Evolutionary conservation across 2,888 invertebrate species (phyloP).

Genomic region (Platerodrilus igneus): DNA sequence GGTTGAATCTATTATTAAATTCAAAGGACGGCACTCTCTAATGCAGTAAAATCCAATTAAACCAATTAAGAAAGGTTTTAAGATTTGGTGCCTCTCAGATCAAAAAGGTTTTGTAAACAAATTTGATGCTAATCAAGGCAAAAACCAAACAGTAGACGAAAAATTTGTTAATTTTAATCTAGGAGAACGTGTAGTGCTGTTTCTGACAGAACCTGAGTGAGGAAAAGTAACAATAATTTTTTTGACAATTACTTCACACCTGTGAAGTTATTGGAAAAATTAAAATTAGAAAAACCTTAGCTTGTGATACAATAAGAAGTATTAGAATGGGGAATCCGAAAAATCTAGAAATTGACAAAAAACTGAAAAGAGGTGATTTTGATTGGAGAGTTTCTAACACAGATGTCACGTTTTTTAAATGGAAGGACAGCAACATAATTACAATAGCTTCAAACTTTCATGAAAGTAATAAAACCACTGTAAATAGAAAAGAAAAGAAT

Average conservation of each 20-base stretch:
- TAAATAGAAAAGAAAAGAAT: background rate
- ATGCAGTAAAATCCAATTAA: slow-evolving; percentile 32
- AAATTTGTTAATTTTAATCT: slow-evolving; percentile 12
- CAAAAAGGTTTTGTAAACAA: background rate
- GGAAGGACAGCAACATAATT: slow-evolving; percentile 32
- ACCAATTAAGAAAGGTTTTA: slow-evolving; percentile 33
- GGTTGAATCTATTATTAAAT: slow-evolving; percentile 29
- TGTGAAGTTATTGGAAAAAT: slow-evolving; percentile 25
- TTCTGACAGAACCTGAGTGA: slow-evolving; percentile 25
- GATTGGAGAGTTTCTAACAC: slow-evolving; percentile 7
- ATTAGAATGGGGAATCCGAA: slow-evolving; percentile 6
- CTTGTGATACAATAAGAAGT: slow-evolving; percentile 26
- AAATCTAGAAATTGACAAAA: slow-evolving; percentile 16
- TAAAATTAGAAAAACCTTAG: slow-evolving; percentile 20
- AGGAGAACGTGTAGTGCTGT: slow-evolving; percentile 30
- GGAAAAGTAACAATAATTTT: slow-evolving; percentile 28
- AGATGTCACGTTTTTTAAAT: slow-evolving; percentile 20
- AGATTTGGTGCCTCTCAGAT: slow-evolving; percentile 25
- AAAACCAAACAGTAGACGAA: background rate
- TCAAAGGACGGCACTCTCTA: slow-evolving; percentile 27
- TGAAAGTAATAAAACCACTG: slow-evolving; percentile 1
- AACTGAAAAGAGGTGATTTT: slow-evolving; percentile 30
- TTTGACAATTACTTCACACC: slow-evolving; percentile 34
- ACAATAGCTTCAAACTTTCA: slow-evolving; percentile 32
- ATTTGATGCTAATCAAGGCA: slow-evolving; percentile 3